Evolutionary conservation across 2,888 invertebrate species (phyloP).

Genomic region (Drosophila algonquin): DNA sequence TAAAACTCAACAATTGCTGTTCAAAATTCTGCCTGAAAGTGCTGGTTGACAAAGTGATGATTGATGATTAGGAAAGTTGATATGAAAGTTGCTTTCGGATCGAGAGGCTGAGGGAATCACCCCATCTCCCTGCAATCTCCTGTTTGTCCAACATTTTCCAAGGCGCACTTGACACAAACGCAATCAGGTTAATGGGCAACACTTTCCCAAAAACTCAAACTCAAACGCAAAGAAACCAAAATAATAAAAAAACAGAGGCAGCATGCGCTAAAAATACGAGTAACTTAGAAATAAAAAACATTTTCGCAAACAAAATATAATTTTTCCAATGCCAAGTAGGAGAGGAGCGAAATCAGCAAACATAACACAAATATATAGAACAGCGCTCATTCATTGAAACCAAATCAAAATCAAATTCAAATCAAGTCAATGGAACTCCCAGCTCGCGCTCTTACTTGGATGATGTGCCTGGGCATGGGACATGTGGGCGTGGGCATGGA

Average conservation of each 20-base stretch:
- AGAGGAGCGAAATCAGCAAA: constrained; percentile 38
- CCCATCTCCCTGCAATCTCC: background rate
- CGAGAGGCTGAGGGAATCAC: background rate
- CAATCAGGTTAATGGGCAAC: constrained; percentile 33
- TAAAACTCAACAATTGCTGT: constrained; percentile 19
- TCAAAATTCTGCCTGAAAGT: constrained; percentile 19
- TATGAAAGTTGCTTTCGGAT: constrained; percentile 31
- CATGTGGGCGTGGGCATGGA: constrained; percentile 57
- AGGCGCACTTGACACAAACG: constrained; percentile 33
- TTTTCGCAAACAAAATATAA: constrained; percentile 17
- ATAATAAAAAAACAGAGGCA: constrained; percentile 58
- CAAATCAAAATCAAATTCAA: constrained; percentile 39
- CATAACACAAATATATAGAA: constrained; percentile 30
- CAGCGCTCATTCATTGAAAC: constrained; percentile 49
- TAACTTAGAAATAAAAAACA: constrained; percentile 16
- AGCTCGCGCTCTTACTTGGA: constrained; percentile 81
- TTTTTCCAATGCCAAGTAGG: background rate
- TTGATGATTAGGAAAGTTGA: constrained; percentile 44
- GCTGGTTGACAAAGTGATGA: constrained; percentile 18
- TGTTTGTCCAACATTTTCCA: constrained; percentile 15
- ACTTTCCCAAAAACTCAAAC: constrained; percentile 16
- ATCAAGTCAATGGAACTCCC: constrained; percentile 51
- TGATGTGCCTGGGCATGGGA: constrained; percentile 71
- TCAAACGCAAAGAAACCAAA: constrained; percentile 24
- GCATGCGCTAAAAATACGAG: constrained; percentile 68